A percentile compares a stretch with the other conserved stretches of the same genome.
Evolutionary conservation across 23 tunicate species (phyloP).

Genomic region (Aplidium turbinatum): DNA sequence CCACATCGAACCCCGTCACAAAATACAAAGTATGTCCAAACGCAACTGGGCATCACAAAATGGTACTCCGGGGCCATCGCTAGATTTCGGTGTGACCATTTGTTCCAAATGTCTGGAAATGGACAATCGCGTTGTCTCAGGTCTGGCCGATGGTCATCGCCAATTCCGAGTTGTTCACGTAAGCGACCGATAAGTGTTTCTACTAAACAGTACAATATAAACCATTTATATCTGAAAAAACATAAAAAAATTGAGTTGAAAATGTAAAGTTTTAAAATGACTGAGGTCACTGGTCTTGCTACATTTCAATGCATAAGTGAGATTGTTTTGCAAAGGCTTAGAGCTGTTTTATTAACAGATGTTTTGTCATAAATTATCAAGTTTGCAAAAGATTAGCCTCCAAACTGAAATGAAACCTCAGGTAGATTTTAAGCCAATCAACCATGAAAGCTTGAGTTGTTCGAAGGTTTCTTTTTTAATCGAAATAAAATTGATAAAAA

Average conservation of each 20-base stretch:
- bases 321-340: no score
- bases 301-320: no score
- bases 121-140: neutral
- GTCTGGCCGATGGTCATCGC: constrained; percentile 1
- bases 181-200: neutral
- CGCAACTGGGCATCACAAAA: neutral
- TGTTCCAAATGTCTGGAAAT: neutral
- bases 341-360: no score
- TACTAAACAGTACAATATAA: neutral
- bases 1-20: constrained; percentile 15
- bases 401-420: no score
- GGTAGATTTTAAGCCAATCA: no score
- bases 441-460: no score
- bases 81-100: neutral
- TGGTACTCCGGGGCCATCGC: constrained; percentile 41
- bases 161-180: constrained; percentile 8
- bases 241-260: neutral
- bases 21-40: neutral
- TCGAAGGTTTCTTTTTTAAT: no score
- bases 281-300: no score
- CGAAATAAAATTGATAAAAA: no score
- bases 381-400: no score
- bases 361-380: no score
- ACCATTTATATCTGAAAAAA: neutral
- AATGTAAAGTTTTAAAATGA: neutral